These are phyloP conservation scores for Anguilla obscura DNA, from an alignment of 2,797 vertebrate genomes.

Conservation along the genomic window DNA sequence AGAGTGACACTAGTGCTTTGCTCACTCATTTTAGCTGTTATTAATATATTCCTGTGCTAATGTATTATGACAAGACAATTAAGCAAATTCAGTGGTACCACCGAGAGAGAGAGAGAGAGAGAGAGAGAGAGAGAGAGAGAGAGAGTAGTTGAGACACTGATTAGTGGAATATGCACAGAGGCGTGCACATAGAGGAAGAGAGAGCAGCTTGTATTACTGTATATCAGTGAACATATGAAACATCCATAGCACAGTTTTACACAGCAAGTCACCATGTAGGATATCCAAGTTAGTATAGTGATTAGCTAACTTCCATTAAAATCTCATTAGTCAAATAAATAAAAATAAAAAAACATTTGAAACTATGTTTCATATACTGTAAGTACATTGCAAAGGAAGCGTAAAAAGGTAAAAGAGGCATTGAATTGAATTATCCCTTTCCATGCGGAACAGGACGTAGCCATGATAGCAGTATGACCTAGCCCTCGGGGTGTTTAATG, in stretches of 20 bases:
- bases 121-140: background rate
- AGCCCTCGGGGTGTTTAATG: background rate
- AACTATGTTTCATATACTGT: background rate
- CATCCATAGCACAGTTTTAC: background rate
- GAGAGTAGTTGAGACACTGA: background rate
- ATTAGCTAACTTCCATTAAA: background rate
- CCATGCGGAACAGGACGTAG: background rate
- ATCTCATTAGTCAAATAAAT: background rate
- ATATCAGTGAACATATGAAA: background rate
- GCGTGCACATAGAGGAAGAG: background rate
- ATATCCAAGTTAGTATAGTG: background rate
- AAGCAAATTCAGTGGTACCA: background rate
- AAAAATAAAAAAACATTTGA: background rate
- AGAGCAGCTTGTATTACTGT: background rate
- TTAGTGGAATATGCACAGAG: background rate
- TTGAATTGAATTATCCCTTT: background rate
- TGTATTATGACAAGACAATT: constrained; percentile 2
- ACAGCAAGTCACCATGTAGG: background rate
- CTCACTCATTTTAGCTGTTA: constrained; percentile 3
- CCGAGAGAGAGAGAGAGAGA: constrained; percentile 3
- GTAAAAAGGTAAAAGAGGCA: background rate
- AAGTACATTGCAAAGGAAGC: background rate
- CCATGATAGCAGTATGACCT: background rate
- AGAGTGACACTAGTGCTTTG: constrained; percentile 11
- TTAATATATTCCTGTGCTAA: constrained; percentile 1